Evolutionary conservation across 2,888 invertebrate genomes (phyloP), one percentile per base, ranked within the genome.

Genomic region (Proisotoma minuta): DNA sequence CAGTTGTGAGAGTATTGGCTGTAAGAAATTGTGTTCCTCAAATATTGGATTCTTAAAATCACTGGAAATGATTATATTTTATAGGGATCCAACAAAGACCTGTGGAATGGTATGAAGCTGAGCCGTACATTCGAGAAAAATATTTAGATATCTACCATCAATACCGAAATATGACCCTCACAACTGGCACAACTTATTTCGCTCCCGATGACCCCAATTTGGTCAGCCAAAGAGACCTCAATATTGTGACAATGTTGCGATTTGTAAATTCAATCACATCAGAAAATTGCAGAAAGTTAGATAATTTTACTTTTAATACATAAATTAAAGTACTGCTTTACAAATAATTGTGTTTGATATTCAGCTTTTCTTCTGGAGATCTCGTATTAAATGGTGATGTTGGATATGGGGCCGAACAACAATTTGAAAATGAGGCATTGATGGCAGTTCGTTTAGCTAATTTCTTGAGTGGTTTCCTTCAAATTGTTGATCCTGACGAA

Each of bases 381-480:
- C 79, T 95, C 47, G 78, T 82, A 62, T 79, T 96, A 40, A 89
- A 88, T 56, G 96, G 96, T 0, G 95, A 96, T 77, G 85, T 92
- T 51, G 87, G 87, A 39, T 92, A 81, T 76, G 95, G 94, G 0
- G 88, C 89, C 0, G 86, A 91, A 73, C 87, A 89, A 66, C 94
- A 91, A 77, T 92, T 93, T 75, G 87, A 90, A 76, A 94, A 94
- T 76, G 94, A 98, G 80, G 97, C 96, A 0, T 89, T 93, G 78
- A 94, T 94, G 88, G 98, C 97, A 2, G 83, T 95, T n/a, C 84
- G 97, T 52, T 80, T 97, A 57, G 91, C 97, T 0, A 96, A 98
- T 78, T 98, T 98, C 77, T 88, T 97, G 71, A 94, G 94, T 76
- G 90, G 91, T 43, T 98, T 95, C 78, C 79, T 95, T 72, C 96